Evolutionary conservation across 2,888 invertebrate genomes (phyloP), one percentile per base, ranked within the genome.

Genomic region (Polyommatus iphigenia): DNA sequence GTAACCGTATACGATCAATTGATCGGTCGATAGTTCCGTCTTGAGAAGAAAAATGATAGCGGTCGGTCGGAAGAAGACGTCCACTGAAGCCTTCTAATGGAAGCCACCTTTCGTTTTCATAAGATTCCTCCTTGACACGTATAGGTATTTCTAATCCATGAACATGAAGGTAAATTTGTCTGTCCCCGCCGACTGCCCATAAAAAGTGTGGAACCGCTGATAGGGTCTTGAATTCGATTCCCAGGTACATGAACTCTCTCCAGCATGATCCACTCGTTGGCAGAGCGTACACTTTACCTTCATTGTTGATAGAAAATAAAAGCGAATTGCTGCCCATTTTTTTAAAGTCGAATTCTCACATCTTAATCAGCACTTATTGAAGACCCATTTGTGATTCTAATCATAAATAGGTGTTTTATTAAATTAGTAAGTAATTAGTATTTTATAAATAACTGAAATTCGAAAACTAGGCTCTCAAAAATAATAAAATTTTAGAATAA

Each of bases 91-190:
- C 98, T 89, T 97, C 97, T 76, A 98, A 94, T 2, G 99, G 98
- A 80, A 98, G 95, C 99, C 99, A 99, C 82, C 99, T 95, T 96
- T 99, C 98, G 89, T 99, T 99, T 92, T 99, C 98, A 88, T 97
- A 99, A 0, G 98, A 96, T 88, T 98, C 98, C 90, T 98, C 98
- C 88, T 97, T 96, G 0, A 98, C 97, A 81, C 98, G 94, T 81
- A 99, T 98, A 0, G 98, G 98, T 83, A 98, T 96, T 90, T 98
- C 98, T 79, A 98, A 92, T 0, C 97, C 97, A 87, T 98, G 97
- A 7, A 99, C 98, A 86, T 98, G 98, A 2, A 98, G 96, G 88
- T 99, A 98, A 77, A 98, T 96, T 91, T 98, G 98, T 80, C 98
- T 96, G 88, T 99, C 98, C 13, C 98, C 97, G 59, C 98, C 98